Base-by-base conservation (phyloP, 2,113 vertebrate species). In the Macquaria ambigua region DNA sequence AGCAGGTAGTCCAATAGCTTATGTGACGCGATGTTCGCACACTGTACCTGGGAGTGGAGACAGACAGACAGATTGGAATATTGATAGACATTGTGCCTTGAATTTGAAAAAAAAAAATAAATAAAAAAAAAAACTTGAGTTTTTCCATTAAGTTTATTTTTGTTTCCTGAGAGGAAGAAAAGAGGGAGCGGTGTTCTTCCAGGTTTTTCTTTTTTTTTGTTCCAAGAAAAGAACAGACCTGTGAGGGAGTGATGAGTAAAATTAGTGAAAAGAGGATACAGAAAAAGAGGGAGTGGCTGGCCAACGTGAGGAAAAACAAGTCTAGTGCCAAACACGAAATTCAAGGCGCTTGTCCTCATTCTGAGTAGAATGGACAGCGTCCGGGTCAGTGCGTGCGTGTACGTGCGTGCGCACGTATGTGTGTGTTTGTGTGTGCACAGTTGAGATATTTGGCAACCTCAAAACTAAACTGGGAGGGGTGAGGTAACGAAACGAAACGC, bases 41-140 rank as follows among this genome's bases (percentile, higher is more conserved):
- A 89, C 86, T 92, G 90, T 90, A 91, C 92, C 86, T 84, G 77
- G 79, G 82, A 85, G 79, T 74, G 76, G 82, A 89, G 77, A 77
- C 81, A 83, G 87, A 81, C 84, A 43, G 83, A 83, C 89, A 73
- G 90, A 91, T 92, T 89, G 87, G 92, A 90, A 89, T 88, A 92
- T 83, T 85, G 89, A 95, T 90, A 93, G 95, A 96, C 94, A 96
- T 95, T 96, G 96, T 96, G 96, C 96, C 96, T 96, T 96, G 96
- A 96, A 96, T 95, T 96, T 93, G 89, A 94, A 93, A 88, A 91
- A 94, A 94, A 68, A 78, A 81, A 69, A 80, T 52, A 81, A 83
- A 78, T 55, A 82, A 68, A 87, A 86, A 88, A 89, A 92, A 88
- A 93, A 85, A 91, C 79, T 85, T 89, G 80, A 89, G 85, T 90